phyloP scores from a whole-genome alignment of 2,888 invertebrate genomes.

The Conus canariensis region DNA sequence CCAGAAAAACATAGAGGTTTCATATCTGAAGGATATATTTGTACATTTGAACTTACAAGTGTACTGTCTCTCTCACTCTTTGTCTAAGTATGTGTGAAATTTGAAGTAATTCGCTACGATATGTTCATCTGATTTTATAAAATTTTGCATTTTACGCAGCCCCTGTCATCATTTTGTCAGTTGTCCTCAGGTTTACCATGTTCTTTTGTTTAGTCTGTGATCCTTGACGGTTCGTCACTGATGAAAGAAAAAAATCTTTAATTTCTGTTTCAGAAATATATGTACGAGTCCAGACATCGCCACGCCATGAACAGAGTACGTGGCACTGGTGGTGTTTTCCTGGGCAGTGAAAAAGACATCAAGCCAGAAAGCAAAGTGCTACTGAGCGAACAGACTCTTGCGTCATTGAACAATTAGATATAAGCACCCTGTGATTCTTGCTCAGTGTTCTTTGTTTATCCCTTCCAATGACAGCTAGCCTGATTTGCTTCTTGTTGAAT shows the following conservation, averaged over 20 bases:
- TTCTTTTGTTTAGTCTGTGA: not conserved
- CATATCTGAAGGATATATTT: too few relatives aligned
- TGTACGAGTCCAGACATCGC: constrained; percentile 95
- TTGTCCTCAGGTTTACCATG: not conserved
- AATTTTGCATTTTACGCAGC: not conserved
- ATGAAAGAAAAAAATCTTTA: not conserved
- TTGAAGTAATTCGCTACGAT: not conserved
- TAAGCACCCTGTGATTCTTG: not conserved
- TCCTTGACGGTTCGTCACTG: not conserved
- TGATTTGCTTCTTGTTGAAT: too few relatives aligned
- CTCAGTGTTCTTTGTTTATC: too few relatives aligned
- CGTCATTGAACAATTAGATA: not conserved
- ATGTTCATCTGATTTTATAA: not conserved
- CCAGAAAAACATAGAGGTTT: too few relatives aligned
- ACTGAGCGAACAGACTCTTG: not conserved
- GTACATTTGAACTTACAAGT: too few relatives aligned
- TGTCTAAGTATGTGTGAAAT: too few relatives aligned
- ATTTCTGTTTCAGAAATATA: constrained; percentile 88
- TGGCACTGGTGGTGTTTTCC: constrained; percentile 95
- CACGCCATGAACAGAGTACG: constrained; percentile 98
- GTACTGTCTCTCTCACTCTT: too few relatives aligned
- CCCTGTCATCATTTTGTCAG: not conserved
- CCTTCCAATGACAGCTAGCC: too few relatives aligned
- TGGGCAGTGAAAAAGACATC: constrained; percentile 52
- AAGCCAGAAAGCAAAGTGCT: constrained; percentile 38